Conservation (phyloP, 2,888 invertebrate genomes). For the Tortrix viridana region DNA sequence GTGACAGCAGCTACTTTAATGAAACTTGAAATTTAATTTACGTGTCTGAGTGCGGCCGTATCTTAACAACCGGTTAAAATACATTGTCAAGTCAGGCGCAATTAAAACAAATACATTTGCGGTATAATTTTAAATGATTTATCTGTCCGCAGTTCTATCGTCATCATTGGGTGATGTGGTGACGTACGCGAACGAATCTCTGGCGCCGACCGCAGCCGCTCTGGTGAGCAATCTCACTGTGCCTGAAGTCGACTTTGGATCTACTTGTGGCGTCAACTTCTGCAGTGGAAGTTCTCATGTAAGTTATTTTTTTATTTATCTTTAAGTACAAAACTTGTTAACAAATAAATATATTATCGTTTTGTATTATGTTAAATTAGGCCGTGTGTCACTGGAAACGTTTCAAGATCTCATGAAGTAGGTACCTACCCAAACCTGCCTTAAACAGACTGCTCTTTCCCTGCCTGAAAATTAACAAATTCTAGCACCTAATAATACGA, state of each 20-base stretch:
- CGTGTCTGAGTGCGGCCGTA: too few species aligned
- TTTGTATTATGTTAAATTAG: background rate
- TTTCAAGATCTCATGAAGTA: too few species aligned
- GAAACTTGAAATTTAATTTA: too few species aligned
- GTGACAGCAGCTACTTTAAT: too few species aligned
- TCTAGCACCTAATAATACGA: too few species aligned
- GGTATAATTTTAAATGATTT: background rate
- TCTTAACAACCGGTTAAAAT: too few species aligned
- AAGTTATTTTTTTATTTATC: constrained; percentile 39
- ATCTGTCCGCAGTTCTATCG: constrained; percentile 62
- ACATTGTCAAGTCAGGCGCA: background rate
- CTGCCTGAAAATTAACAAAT: too few species aligned
- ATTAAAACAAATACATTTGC: background rate
- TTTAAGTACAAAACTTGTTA: background rate
- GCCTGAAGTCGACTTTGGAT: constrained; percentile 73
- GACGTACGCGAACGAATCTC: constrained; percentile 51
- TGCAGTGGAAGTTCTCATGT: constrained; percentile 84
- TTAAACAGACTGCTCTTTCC: too few species aligned
- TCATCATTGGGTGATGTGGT: constrained; percentile 66
- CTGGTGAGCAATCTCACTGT: constrained; percentile 52
- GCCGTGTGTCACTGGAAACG: too few species aligned
- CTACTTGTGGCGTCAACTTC: constrained; percentile 90
- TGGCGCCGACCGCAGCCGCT: constrained; percentile 46
- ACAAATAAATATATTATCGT: background rate
- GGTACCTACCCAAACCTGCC: too few species aligned